A percentile compares a stretch with the other conserved stretches of the same genome.
These are phyloP conservation scores for Sycobia sp. DNA, from an alignment of 1,140 invertebrate genomes.

Conservation along the genomic window DNA sequence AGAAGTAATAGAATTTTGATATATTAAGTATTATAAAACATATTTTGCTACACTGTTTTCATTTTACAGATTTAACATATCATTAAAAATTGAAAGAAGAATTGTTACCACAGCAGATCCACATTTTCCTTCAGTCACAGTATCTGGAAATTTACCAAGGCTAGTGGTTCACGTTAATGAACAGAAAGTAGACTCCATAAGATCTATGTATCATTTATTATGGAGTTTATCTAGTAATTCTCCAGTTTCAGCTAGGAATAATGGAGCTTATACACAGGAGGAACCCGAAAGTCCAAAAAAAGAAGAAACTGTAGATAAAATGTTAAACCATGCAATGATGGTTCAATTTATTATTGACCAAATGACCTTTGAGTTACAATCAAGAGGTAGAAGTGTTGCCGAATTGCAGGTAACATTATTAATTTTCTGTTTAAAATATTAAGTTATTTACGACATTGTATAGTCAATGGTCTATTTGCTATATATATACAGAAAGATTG, in stretches of 20 bases:
- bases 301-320: constrained; percentile 49
- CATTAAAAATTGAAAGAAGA: constrained; percentile 77
- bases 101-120: constrained; percentile 84
- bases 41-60: no score
- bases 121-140: constrained; percentile 79
- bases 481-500: no score
- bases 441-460: not conserved
- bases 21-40: no score
- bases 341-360: constrained; percentile 88
- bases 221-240: constrained; percentile 44
- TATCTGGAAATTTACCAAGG: constrained; percentile 84
- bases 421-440: not conserved
- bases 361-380: constrained; percentile 85
- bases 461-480: no score
- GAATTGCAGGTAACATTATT: constrained; percentile 75
- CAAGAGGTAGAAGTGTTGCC: constrained; percentile 81
- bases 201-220: constrained; percentile 58
- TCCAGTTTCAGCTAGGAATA: constrained; percentile 18
- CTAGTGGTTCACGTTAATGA: constrained; percentile 90
- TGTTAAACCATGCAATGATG: constrained; percentile 73
- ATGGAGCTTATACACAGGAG: constrained; percentile 41
- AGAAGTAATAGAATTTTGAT: no score
- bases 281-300: constrained; percentile 61
- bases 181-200: constrained; percentile 76
- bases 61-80: constrained; percentile 75